Evolutionary conservation across 2,888 invertebrate genomes (phyloP).

Genomic region (Leistus spinibarbis): DNA sequence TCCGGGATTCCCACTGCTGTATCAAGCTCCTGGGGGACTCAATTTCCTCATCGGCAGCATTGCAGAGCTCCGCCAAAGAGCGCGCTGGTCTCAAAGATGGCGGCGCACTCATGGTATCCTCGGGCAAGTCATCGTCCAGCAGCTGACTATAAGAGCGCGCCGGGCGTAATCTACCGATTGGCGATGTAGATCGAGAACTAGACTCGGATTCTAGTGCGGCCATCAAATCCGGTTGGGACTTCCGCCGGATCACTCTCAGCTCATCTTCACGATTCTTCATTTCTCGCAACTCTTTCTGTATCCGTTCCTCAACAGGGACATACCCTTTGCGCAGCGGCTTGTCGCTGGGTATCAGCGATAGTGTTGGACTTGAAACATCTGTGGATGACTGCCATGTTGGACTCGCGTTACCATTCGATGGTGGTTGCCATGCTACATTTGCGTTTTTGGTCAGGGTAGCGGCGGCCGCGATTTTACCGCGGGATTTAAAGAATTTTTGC

Average conservation of each 20-base stretch:
- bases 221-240: conserved; percentile 67
- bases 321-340: conserved; percentile 75
- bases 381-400: conserved; percentile 50
- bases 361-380: conserved; percentile 50
- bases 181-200: conserved; percentile 16
- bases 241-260: conserved; percentile 71
- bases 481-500: conserved; percentile 83
- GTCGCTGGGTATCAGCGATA: conserved; percentile 57
- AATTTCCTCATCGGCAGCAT: conserved; percentile 65
- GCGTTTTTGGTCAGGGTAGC: conserved; percentile 48
- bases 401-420: conserved; percentile 45
- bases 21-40: conserved; percentile 26
- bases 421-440: conserved; percentile 41
- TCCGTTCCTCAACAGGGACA: conserved; percentile 86
- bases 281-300: conserved; percentile 83
- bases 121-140: conserved; percentile 60
- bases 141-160: conserved; percentile 42
- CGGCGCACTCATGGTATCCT: conserved; percentile 44
- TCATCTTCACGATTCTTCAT: conserved; percentile 83
- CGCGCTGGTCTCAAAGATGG: conserved; percentile 66
- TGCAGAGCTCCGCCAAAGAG: conserved; percentile 72
- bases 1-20: conserved; percentile 32
- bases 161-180: conserved; percentile 41
- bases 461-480: conserved; percentile 67
- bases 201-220: conserved; percentile 65